Percentiles rank a stretch among this genome's conserved stretches.
These are phyloP conservation scores for Syritta pipiens DNA, from an alignment of 2,888 invertebrate genomes.

Conservation along the genomic window DNA sequence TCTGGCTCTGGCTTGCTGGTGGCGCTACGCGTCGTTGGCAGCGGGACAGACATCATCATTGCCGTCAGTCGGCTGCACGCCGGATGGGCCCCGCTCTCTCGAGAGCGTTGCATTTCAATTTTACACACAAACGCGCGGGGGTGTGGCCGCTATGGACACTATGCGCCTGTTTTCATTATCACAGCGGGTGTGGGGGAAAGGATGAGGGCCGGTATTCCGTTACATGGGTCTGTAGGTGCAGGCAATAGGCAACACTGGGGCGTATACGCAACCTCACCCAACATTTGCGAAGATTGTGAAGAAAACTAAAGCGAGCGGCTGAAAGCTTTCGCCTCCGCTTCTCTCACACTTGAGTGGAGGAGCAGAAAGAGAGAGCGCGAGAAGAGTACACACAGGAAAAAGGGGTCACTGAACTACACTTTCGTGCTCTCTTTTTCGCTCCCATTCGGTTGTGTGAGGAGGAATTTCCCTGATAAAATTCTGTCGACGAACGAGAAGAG, in stretches of 20 bases:
- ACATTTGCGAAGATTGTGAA: constrained; percentile 26
- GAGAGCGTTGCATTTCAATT: constrained; percentile 39
- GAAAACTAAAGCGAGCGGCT: constrained; percentile 37
- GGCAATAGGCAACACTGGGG: constrained; percentile 25
- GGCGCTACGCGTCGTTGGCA: constrained; percentile 36
- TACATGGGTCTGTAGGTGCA: constrained; percentile 3
- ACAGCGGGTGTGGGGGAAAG: constrained; percentile 7
- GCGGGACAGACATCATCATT: constrained; percentile 2
- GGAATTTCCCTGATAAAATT: constrained; percentile 36
- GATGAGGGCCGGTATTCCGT: constrained; percentile 24
- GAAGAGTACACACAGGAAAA: constrained; percentile 18
- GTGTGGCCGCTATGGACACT: constrained; percentile 9
- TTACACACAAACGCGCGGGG: constrained; percentile 16
- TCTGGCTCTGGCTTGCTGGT: constrained; percentile 7
- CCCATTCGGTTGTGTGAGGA: constrained; percentile 1
- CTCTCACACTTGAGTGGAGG: constrained; percentile 18
- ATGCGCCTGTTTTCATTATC: constrained; percentile 37
- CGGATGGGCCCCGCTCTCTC: constrained; percentile 43
- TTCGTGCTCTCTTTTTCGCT: constrained; percentile 1
- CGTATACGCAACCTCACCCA: constrained; percentile 63
- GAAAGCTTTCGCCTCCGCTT: constrained; percentile 25
- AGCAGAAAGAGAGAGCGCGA: neutral
- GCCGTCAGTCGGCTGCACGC: constrained; percentile 45
- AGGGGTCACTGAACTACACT: constrained; percentile 59
- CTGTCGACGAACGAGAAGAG: constrained; percentile 25